Percentiles rank a stretch among this genome's conserved stretches.
Conservation (phyloP, 1,140 invertebrate genomes). For the Drosophila elegans region DNA sequence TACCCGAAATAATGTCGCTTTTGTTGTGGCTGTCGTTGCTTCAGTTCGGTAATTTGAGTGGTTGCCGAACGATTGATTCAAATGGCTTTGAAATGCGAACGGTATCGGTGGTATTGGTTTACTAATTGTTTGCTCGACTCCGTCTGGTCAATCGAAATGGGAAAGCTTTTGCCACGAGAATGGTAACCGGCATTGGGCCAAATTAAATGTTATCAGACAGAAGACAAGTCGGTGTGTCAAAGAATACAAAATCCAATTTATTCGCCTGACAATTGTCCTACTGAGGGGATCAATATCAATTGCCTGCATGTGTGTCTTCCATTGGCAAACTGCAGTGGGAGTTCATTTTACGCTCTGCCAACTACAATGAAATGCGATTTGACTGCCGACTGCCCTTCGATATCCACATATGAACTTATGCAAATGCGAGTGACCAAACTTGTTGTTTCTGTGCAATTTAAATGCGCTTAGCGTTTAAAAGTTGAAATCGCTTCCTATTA, state of each 20-base stretch:
- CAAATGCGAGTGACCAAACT: conserved; percentile 25
- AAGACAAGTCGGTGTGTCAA: conserved; percentile 49
- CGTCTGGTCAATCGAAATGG: conserved; percentile 1
- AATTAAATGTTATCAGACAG: conserved; percentile 36
- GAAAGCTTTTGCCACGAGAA: conserved; percentile 51
- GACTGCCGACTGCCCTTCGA: conserved; percentile 18
- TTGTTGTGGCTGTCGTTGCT: conserved; percentile 20
- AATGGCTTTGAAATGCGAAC: conserved; percentile 60
- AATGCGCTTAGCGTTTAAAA: conserved; percentile 56
- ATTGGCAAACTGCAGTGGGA: conserved; percentile 43
- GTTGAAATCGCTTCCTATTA: conserved; percentile 63
- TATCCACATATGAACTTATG: conserved; percentile 17
- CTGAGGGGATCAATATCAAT: conserved; percentile 59
- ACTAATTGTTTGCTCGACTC: conserved; percentile 65
- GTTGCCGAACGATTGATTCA: conserved; percentile 60
- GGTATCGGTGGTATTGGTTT: conserved; percentile 53
- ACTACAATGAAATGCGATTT: conserved; percentile 45
- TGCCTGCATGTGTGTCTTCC: conserved; percentile 32
- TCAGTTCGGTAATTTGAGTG: conserved; percentile 20
- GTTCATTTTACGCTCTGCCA: conserved; percentile 67
- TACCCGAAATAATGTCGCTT: conserved; percentile 56
- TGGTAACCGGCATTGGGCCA: conserved; percentile 37
- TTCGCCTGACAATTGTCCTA: conserved; percentile 57
- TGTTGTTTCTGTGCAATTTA: conserved; percentile 54
- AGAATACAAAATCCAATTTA: conserved; percentile 74